Evolutionary conservation across 64 coral and sea anemone species (phyloP).

Genomic region (Orbicella faveolata): DNA sequence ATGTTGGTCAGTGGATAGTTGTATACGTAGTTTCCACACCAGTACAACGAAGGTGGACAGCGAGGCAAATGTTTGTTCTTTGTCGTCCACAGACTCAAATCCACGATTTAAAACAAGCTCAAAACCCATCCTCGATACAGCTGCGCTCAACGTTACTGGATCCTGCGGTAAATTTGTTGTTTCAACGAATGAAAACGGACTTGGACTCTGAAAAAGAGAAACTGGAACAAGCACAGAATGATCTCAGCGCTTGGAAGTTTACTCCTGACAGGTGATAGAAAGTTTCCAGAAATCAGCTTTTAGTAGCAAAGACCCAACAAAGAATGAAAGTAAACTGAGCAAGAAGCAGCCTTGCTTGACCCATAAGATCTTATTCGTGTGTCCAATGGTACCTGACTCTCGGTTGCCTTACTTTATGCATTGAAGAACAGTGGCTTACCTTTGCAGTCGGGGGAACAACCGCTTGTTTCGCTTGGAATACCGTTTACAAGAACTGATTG

Average conservation of each 20-base stretch:
- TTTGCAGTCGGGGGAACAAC: too few relatives aligned
- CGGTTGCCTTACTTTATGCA: too few relatives aligned
- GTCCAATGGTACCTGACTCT: too few relatives aligned
- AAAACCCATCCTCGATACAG: constrained; percentile 92
- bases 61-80: constrained; percentile 34
- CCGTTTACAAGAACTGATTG: not conserved
- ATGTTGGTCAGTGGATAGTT: not conserved
- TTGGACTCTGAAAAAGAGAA: constrained; percentile 98
- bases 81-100: constrained; percentile 88
- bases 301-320: too few relatives aligned
- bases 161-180: constrained; percentile 96
- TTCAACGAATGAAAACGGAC: constrained; percentile 99
- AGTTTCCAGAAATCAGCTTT: not conserved
- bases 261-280: constrained; percentile 91
- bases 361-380: too few relatives aligned
- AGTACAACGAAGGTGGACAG: not conserved
- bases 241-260: constrained; percentile 97
- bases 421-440: too few relatives aligned
- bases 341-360: not conserved
- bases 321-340: too few relatives aligned
- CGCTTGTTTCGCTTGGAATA: not conserved
- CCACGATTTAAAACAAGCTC: constrained; percentile 99
- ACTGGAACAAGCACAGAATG: constrained; percentile 98
- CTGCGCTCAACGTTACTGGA: constrained; percentile 93
- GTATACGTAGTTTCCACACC: not conserved